Evolutionary conservation across 2,113 vertebrate species (phyloP).

Genomic region (Oxyura jamaicensis): DNA sequence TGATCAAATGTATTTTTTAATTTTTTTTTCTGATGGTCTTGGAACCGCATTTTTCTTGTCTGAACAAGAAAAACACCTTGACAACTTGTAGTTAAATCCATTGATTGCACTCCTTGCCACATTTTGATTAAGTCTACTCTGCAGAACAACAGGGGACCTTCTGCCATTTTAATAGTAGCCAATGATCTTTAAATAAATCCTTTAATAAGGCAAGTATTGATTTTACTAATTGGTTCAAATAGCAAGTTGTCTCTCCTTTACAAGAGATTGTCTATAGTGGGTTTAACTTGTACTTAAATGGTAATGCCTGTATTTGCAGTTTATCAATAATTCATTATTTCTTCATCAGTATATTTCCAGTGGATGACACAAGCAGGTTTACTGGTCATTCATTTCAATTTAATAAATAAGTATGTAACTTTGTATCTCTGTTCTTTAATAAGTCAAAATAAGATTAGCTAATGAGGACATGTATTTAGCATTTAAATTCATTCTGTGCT

Average conservation of each 20-base stretch:
- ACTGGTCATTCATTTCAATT: background rate
- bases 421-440: slow-evolving; percentile 20
- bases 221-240: background rate
- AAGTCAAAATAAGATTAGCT: slow-evolving; percentile 21
- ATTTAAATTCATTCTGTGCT: slow-evolving; percentile 21
- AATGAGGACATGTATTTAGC: background rate
- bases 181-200: background rate
- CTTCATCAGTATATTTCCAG: background rate
- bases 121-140: background rate
- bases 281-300: background rate
- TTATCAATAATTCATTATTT: background rate
- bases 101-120: background rate
- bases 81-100: background rate
- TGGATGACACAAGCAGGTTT: background rate
- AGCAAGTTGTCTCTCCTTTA: background rate
- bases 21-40: background rate
- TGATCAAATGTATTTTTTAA: background rate
- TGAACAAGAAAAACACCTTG: background rate
- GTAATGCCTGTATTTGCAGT: background rate
- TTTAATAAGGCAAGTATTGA: background rate
- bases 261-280: background rate
- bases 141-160: background rate
- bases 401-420: background rate
- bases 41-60: background rate
- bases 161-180: background rate